Percentiles rank a stretch among this genome's conserved stretches.
phyloP scores from a whole-genome alignment of 2,113 vertebrate genomes.

The Arothron firmamentum region DNA sequence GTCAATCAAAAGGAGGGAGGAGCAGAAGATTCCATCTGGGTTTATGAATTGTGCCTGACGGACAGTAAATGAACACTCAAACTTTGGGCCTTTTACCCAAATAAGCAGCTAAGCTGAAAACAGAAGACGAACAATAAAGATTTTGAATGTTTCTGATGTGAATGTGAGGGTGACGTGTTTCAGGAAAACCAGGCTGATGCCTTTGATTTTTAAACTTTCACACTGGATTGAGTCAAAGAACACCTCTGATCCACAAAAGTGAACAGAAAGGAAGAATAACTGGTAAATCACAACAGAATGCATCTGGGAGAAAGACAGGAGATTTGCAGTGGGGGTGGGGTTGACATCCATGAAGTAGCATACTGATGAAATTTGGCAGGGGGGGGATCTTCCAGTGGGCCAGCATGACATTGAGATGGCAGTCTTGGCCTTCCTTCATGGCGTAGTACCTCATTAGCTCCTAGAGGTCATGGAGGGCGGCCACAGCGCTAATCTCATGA shows the following conservation, averaged over 20 bases:
- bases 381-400: constrained; percentile 44
- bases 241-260: neutral
- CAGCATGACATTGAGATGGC: constrained; percentile 73
- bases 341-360: constrained; percentile 13
- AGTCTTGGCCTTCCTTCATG: constrained; percentile 71
- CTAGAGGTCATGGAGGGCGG: constrained; percentile 66
- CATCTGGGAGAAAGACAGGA: constrained; percentile 35
- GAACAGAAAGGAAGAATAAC: neutral
- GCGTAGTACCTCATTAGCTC: constrained; percentile 72
- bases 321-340: constrained; percentile 7
- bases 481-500: constrained; percentile 70
- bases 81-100: constrained; percentile 10
- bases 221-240: neutral
- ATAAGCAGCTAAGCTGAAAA: constrained; percentile 12
- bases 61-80: constrained; percentile 21
- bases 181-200: neutral
- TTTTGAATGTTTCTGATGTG: too few species aligned
- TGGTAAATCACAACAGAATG: too few species aligned
- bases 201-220: neutral
- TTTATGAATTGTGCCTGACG: constrained; percentile 25
- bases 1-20: constrained; percentile 49
- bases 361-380: constrained; percentile 52
- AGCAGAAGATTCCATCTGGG: constrained; percentile 6
- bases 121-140: neutral
- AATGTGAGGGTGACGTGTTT: neutral